These are phyloP conservation scores for Chiridota heheva DNA, from an alignment of 35 echinoderm and acorn worm species.

Conservation along the genomic window DNA sequence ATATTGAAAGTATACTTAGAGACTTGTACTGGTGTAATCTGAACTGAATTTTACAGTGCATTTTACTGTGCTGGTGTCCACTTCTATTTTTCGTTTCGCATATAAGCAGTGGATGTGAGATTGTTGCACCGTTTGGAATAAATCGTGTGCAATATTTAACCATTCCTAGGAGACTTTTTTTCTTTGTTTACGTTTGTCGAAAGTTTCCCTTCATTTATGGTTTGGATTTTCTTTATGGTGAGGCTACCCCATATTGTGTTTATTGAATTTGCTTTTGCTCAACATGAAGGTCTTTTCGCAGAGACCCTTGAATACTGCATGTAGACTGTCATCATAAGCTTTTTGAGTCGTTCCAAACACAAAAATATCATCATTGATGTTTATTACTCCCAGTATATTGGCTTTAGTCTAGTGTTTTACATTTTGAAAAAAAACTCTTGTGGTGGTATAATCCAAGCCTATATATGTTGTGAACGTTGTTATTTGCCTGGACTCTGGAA, in stretches of 20 bases:
- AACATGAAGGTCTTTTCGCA: slow-evolving; percentile 14
- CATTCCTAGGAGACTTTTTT: too few relatives aligned
- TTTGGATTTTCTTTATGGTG: too few relatives aligned
- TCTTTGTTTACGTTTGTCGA: too few relatives aligned
- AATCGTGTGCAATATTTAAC: slow-evolving; percentile 55
- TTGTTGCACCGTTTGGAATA: slow-evolving; percentile 46
- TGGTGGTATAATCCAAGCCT: slow-evolving; percentile 36
- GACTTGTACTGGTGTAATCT: too few relatives aligned
- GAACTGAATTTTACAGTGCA: too few relatives aligned
- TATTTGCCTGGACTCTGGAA: too few relatives aligned
- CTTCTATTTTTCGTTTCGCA: slow-evolving; percentile 41
- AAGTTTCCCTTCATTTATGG: too few relatives aligned
- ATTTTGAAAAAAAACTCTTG: slow-evolving; percentile 61
- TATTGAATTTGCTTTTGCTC: slow-evolving; percentile 33
- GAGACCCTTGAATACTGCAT: slow-evolving; percentile 10
- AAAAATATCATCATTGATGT: slow-evolving; percentile 70
- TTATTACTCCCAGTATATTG: slow-evolving; percentile 41
- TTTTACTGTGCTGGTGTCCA: slow-evolving; percentile 21
- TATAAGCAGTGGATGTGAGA: slow-evolving; percentile 45
- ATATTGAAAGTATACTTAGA: too few relatives aligned
- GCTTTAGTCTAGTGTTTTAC: not conserved
- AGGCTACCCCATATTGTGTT: too few relatives aligned
- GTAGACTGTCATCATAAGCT: slow-evolving; percentile 16
- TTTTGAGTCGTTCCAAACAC: slow-evolving; percentile 35
- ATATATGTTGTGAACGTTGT: slow-evolving; percentile 52